A percentile compares a stretch with the other conserved stretches of the same genome.
Conservation (phyloP, 2,888 invertebrate genomes). For the Aelia acuminata region DNA sequence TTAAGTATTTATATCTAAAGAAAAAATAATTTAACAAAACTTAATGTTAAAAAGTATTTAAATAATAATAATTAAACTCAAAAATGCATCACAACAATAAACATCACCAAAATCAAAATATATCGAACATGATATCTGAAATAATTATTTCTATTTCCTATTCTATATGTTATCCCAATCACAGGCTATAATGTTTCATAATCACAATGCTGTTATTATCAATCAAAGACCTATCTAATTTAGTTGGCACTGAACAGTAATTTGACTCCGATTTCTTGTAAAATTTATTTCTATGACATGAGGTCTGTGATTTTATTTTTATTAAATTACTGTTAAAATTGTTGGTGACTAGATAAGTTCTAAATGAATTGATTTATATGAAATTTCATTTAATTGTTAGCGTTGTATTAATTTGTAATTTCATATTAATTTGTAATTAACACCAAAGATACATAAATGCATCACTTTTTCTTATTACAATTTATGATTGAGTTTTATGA, state of each 20-base stretch:
- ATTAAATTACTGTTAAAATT: too few species aligned
- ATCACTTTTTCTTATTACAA: not conserved
- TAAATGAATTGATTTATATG: too few species aligned
- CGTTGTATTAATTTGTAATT: too few species aligned
- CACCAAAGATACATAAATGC: too few species aligned
- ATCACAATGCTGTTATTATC: not conserved
- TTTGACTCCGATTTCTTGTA: not conserved
- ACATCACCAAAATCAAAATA: constrained; percentile 6
- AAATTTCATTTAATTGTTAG: too few species aligned
- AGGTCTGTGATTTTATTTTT: too few species aligned
- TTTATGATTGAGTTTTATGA: too few species aligned
- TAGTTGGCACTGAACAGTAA: not conserved
- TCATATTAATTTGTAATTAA: too few species aligned
- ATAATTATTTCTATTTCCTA: too few species aligned
- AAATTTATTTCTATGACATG: not conserved
- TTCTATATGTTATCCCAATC: too few species aligned
- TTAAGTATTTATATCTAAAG: not conserved
- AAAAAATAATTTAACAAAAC: not conserved
- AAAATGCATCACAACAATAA: constrained; percentile 48
- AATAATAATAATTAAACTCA: not conserved
- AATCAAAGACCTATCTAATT: not conserved
- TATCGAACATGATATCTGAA: too few species aligned
- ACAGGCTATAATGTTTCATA: not conserved
- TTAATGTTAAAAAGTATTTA: not conserved
- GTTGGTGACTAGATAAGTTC: too few species aligned